Percentiles rank a stretch among this genome's conserved stretches.
These are phyloP conservation scores for Micronycteris hirsuta DNA, from an alignment of 2,113 vertebrate genomes.

Conservation along the genomic window DNA sequence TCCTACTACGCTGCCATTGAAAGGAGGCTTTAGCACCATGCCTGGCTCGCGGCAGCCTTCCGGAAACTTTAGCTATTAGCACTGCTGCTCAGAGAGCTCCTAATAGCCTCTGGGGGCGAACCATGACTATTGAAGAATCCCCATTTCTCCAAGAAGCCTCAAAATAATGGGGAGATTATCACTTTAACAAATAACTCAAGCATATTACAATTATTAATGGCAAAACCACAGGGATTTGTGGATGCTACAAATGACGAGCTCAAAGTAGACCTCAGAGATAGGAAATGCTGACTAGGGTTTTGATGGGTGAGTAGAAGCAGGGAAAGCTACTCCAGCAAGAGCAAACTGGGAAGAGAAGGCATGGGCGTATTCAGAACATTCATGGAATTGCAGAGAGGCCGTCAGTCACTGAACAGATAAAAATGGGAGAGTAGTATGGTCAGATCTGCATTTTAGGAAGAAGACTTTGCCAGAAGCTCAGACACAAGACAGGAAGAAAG, in stretches of 20 bases:
- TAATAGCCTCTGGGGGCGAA: background rate
- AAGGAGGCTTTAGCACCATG: background rate
- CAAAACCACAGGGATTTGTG: background rate
- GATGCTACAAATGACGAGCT: background rate
- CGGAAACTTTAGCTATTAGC: background rate
- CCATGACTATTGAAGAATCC: background rate
- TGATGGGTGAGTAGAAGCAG: background rate
- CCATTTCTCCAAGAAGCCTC: background rate
- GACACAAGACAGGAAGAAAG: background rate
- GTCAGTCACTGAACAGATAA: background rate
- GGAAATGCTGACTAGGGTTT: background rate
- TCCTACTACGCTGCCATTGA: background rate
- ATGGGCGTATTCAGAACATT: background rate
- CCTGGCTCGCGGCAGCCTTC: background rate
- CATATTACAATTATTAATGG: background rate
- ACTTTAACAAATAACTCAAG: background rate
- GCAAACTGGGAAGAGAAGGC: background rate
- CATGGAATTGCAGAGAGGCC: background rate
- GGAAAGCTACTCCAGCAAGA: background rate
- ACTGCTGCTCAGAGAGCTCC: background rate
- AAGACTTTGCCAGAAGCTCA: background rate
- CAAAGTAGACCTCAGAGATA: background rate
- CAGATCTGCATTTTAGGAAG: background rate
- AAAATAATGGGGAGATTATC: background rate
- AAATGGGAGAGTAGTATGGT: background rate